These are phyloP conservation scores for Cheilosia soror DNA, from an alignment of 2,888 invertebrate genomes.

Conservation along the genomic window DNA sequence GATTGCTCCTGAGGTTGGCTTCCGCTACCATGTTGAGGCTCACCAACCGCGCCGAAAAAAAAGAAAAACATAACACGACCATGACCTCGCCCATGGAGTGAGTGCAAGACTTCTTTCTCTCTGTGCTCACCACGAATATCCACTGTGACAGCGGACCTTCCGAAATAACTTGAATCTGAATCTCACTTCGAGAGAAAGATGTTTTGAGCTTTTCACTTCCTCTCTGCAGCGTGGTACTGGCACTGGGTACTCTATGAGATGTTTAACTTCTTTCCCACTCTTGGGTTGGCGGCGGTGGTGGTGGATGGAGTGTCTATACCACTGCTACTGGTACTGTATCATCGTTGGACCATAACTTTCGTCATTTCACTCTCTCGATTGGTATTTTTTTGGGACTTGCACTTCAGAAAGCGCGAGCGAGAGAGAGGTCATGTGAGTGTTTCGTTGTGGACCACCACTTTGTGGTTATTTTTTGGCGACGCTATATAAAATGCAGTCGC, in stretches of 20 bases:
- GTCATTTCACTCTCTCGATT: conserved; percentile 69
- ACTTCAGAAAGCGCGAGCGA: conserved; percentile 49
- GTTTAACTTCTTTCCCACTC: conserved; percentile 63
- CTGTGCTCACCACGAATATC: not conserved
- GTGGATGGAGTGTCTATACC: conserved; percentile 38
- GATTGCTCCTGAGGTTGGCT: conserved; percentile 36
- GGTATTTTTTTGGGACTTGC: conserved; percentile 42
- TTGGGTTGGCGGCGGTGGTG: conserved; percentile 41
- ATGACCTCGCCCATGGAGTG: conserved; percentile 74
- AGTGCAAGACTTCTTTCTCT: conserved; percentile 8
- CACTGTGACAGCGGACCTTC: conserved; percentile 5
- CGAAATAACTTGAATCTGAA: conserved; percentile 21
- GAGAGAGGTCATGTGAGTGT: conserved; percentile 65
- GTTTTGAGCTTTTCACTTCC: conserved; percentile 56
- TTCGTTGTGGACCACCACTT: conserved; percentile 58
- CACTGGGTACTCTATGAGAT: conserved; percentile 59
- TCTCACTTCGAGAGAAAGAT: conserved; percentile 43
- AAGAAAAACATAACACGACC: conserved; percentile 55
- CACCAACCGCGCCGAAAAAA: not conserved
- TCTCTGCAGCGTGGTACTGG: not conserved
- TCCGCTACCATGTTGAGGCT: conserved; percentile 21
- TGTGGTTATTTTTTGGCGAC: conserved; percentile 70
- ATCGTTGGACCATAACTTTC: conserved; percentile 61
- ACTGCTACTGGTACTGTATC: conserved; percentile 34
- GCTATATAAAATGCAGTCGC: conserved; percentile 74